Percentiles rank a stretch among this genome's conserved stretches.
Evolutionary conservation across 2,113 vertebrate species (phyloP).

Genomic region (Eclectus roratus): DNA sequence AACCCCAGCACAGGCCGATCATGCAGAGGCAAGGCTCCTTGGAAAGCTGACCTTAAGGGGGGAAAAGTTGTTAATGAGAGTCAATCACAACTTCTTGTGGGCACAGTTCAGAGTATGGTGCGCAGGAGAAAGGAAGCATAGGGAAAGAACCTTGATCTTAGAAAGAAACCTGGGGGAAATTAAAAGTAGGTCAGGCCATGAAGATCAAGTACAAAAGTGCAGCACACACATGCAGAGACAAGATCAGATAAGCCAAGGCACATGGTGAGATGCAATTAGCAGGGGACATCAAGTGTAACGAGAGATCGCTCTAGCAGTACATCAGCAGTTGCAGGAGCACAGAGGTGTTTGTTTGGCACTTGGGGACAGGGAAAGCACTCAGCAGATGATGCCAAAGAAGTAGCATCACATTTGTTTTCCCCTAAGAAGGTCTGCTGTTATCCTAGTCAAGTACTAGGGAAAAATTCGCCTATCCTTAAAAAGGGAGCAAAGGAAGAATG

Average conservation of each 20-base stretch:
- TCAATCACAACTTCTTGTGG: background rate
- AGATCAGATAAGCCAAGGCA: slow-evolving; percentile 46
- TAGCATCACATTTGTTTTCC: background rate
- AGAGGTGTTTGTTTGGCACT: background rate
- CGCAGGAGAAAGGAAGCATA: background rate
- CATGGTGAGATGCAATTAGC: slow-evolving; percentile 58
- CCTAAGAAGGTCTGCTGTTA: background rate
- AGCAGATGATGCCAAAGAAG: background rate
- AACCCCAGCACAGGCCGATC: background rate
- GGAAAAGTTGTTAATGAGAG: background rate
- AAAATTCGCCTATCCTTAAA: background rate
- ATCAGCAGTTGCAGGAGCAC: slow-evolving; percentile 4
- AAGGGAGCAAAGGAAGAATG: background rate
- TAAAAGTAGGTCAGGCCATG: slow-evolving; percentile 50
- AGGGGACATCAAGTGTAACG: slow-evolving; percentile 52
- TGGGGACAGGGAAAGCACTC: background rate
- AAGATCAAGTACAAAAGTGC: slow-evolving; percentile 33
- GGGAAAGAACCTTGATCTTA: background rate
- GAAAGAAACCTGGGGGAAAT: slow-evolving; percentile 1
- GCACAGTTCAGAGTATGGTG: background rate
- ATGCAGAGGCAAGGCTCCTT: background rate
- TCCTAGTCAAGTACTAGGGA: background rate
- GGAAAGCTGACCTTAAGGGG: background rate
- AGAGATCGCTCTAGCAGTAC: background rate
- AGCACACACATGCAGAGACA: background rate